Conservation (phyloP, 2,797 vertebrate species). For the Lemur catta region DNA sequence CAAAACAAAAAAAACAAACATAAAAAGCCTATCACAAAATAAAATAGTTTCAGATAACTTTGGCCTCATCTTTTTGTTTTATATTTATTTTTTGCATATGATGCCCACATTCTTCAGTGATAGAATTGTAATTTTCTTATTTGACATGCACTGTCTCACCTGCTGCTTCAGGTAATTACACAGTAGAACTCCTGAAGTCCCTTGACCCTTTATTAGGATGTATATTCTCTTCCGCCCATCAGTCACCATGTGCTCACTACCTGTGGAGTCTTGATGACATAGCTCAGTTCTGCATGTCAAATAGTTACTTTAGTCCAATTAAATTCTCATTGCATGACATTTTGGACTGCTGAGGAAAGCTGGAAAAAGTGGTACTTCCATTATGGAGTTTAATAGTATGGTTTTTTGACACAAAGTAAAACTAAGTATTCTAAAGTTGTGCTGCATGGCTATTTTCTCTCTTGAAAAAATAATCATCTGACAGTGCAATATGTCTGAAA, state of each 20-base stretch:
- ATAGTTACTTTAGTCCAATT: conserved; percentile 82
- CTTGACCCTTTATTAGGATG: conserved; percentile 82
- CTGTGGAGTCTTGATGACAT: conserved; percentile 81
- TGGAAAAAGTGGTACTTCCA: conserved; percentile 65
- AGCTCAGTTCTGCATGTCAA: conserved; percentile 79
- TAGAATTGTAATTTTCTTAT: conserved; percentile 79
- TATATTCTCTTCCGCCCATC: conserved; percentile 70
- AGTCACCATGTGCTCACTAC: conserved; percentile 72
- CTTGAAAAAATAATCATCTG: conserved; percentile 66
- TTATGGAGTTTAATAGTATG: conserved; percentile 63
- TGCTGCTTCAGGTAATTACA: conserved; percentile 77
- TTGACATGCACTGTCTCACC: conserved; percentile 73
- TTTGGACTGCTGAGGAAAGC: conserved; percentile 66
- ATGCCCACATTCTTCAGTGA: conserved; percentile 52
- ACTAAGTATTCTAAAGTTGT: conserved; percentile 58
- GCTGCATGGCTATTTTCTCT: conserved; percentile 63
- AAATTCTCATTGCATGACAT: conserved; percentile 77
- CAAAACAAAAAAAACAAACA: not conserved
- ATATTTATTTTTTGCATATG: conserved; percentile 26
- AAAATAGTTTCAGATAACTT: conserved; percentile 63
- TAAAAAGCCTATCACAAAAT: conserved; percentile 48
- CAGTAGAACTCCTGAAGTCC: conserved; percentile 81
- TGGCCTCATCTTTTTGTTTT: conserved; percentile 34
- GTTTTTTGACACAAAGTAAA: conserved; percentile 44
- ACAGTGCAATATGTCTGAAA: conserved; percentile 61